Base-by-base conservation (phyloP, 35 echinoderm and acorn worm species). In the Stichopus chloronotus region DNA sequence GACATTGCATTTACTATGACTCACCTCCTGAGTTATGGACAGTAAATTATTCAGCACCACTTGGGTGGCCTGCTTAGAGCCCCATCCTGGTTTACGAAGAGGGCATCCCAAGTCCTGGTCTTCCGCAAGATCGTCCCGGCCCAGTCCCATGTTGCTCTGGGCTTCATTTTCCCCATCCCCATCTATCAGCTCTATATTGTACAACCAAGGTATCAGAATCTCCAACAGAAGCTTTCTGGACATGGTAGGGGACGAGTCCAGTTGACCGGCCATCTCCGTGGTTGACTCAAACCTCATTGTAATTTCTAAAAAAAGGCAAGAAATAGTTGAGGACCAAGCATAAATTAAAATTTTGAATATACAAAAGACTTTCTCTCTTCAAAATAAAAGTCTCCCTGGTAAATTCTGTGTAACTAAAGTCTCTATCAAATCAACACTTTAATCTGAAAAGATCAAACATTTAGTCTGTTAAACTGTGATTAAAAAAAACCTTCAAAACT, bases 41-140 rank as follows among this genome's bases (percentile, higher is more conserved):
- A 99, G 92, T 13, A 99, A 88, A 63, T 99, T 99, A 69, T 99
- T 99, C 10, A 99, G 92, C 2, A 99, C 95, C 61, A 99, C 93
- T 14, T 93, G 89, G 6, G 97, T 94, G 7, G 97, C 97, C 58
- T 93, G 68, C 76, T 99, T 91, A 72, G 95, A 96, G 5, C 97
- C 97, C 97, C 97, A 99, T 21, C 97, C 97, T 52, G 76, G 60
- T 59, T 93, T 88, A 83, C 91, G 80, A 3, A 95, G 58, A 20
- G 97, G 94, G 88, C 97, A 96, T 20, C 95, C 96, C 52, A 92
- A 59, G 7, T 98, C 96, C 25, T 95, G 94, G 58, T 98, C 96
- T 52, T 98, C 96, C 6, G 63, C 58, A 59, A 92, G 53, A 9
- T 92, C 90, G 43, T 91, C 90, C 8, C 90, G 43, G 3, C 71